Base-by-base conservation (phyloP, 2,888 invertebrate genomes). In the Caradrina clavipalpis region DNA sequence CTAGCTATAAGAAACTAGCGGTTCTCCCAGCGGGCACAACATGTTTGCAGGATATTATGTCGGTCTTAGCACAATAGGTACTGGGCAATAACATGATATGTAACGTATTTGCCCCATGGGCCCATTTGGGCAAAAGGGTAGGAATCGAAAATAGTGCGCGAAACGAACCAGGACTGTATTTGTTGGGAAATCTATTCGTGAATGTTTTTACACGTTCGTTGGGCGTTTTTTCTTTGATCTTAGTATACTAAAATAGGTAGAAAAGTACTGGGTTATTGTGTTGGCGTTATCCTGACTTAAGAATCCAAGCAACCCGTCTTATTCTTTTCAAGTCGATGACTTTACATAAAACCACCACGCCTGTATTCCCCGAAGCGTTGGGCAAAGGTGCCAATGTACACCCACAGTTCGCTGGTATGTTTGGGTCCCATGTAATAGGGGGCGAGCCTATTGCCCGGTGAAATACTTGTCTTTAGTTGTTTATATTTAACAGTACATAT, bases 31-130 rank as follows among this genome's bases (percentile, higher is more conserved):
- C 54, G 73, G 79, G 39, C 47, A 61, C 65, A 73, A 80, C 72
- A 76, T 78, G 69, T 76, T 78, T 63, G 78, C 72, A 71, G 61
- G 68, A 77, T 74, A 82, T 77, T 77, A 83, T 73, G 81, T 81
- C 42, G 73, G 72, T 65, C 69, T 75, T 60, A 81, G 78, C 66
- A 80, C 73, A 76, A 77, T 77, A 45, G 45, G 45, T 45, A 65
- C 71, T 54, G 57, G 62, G 61, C 80, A 78, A 77, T 85, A 85
- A 77, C 80, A 80, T 74, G 77, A 83, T 85, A 73, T 74, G 73
- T 72, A 76, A 83, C 72, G 73, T 77, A 85, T 85, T 72, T 62
- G 78, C 73, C 86, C 86, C 85, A 42, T 51, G 84, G 84, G 85
- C 66, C 78, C 70, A 69, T 76, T 82, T 77, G 76, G 69, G 68